Base-by-base conservation (phyloP, 2,888 invertebrate genomes). In the Agriopis marginaria region DNA sequence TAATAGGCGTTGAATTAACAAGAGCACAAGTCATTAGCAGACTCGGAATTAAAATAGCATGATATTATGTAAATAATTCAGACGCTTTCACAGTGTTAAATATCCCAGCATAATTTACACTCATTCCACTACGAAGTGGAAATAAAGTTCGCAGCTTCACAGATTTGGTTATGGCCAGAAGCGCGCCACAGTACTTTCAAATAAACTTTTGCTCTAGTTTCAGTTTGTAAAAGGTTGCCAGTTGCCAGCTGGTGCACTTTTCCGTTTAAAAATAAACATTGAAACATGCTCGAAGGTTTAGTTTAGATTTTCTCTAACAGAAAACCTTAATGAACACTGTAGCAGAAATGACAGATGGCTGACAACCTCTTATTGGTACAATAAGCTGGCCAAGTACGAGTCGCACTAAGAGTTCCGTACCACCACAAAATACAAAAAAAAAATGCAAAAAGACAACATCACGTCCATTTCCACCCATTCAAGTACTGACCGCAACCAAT, bases 121-220 rank as follows among this genome's bases (percentile, higher is more conserved):
- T 60, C 42, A 63, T 67, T 71, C 47, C 63, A 63, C 44, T 68
- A 65, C 50, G 64, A 68, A 72, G 72, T 70, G 53, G 59, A 62
- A 61, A 12, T 64, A 54, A 67, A 56, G 64, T 67, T 65, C 42
- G 45, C 63, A 63, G 65, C 63, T 70, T 61, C 58, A 62, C 60
- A 42, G 50, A 69, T 59, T 59, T 59, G 12, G 47, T 68, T 40
- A 59, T 54, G 59, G 40, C 42, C 44, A 47, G 49, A 58, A 58
- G 63, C 54, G 51, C 23, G 23, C 58, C 63, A 53, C 45, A 51
- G 12, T 63, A 68, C 63, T 68, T 63, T 47, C 40, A 47, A 32
- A 63, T 54, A 49, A 63, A 68, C 53, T 68, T 68, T 68, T 68
- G 59, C 68, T 60, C 63, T 60, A 68, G 60, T 62, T 63, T 61